Conservation (phyloP, 2,888 invertebrate genomes). For the Eilema griseolum region DNA sequence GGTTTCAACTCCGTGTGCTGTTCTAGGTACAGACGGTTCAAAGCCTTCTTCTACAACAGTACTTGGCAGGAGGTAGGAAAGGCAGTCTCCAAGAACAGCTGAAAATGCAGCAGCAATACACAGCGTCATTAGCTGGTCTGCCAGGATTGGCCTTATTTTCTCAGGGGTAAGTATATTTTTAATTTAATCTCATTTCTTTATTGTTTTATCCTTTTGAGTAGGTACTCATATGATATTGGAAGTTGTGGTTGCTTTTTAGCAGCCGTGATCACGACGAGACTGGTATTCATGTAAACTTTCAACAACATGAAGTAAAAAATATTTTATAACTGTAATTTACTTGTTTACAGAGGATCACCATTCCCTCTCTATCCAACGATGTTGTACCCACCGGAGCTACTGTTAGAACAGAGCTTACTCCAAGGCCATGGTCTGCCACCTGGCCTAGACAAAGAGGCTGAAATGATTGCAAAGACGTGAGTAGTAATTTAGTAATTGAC, state of each 20-base stretch:
- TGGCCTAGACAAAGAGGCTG: conserved; percentile 82
- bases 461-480: conserved; percentile 83
- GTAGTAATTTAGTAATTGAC: conserved; percentile 45
- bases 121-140: conserved; percentile 78
- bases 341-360: conserved; percentile 74
- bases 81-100: conserved; percentile 80
- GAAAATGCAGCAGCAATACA: conserved; percentile 84
- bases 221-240: too few relatives aligned
- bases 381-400: conserved; percentile 83
- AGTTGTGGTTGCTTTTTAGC: too few relatives aligned
- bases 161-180: conserved; percentile 73
- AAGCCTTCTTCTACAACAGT: conserved; percentile 82
- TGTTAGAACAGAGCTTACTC: conserved; percentile 80
- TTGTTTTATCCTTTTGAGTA: background rate
- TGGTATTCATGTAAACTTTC: background rate
- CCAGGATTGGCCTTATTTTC: conserved; percentile 80
- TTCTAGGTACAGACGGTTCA: conserved; percentile 83
- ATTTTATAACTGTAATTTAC: conserved; percentile 7
- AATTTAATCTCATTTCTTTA: background rate
- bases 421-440: conserved; percentile 86
- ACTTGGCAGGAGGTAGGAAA: conserved; percentile 79
- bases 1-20: background rate
- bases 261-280: background rate
- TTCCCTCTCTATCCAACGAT: conserved; percentile 84
- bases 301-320: background rate